Evolutionary conservation across 2,113 vertebrate genomes (phyloP).

Genomic region (Stegastes partitus): DNA sequence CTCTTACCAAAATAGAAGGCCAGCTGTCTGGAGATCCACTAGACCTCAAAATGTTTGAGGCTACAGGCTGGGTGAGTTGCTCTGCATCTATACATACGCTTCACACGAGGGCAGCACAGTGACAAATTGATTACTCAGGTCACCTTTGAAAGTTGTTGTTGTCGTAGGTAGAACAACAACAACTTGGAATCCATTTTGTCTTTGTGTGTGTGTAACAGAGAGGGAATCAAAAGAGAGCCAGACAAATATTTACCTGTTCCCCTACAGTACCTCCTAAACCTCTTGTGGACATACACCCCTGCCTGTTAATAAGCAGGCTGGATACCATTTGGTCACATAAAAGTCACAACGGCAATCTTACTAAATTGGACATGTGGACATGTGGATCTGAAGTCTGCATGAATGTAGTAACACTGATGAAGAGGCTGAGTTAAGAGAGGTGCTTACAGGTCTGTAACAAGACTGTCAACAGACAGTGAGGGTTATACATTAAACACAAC

Average conservation of each 20-base stretch:
- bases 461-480: too few species aligned
- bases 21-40: constrained; percentile 96
- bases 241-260: neutral
- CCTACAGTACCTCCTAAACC: neutral
- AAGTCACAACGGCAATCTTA: neutral
- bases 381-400: too few species aligned
- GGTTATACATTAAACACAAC: too few species aligned
- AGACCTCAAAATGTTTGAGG: constrained; percentile 98
- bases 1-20: constrained; percentile 98
- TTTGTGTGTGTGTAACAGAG: neutral
- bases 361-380: rapidly evolving
- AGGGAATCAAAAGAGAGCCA: neutral
- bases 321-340: neutral
- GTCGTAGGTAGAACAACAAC: neutral
- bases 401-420: too few species aligned
- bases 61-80: constrained; percentile 95
- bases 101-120: neutral
- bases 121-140: neutral
- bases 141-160: neutral
- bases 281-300: neutral
- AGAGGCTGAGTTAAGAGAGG: too few species aligned
- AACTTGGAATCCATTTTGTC: neutral
- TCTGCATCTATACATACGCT: constrained; percentile 9
- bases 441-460: too few species aligned
- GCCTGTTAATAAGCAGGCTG: neutral